These are phyloP conservation scores for Chaetodon trifasciatus DNA, from an alignment of 2,797 vertebrate species.

Conservation along the genomic window DNA sequence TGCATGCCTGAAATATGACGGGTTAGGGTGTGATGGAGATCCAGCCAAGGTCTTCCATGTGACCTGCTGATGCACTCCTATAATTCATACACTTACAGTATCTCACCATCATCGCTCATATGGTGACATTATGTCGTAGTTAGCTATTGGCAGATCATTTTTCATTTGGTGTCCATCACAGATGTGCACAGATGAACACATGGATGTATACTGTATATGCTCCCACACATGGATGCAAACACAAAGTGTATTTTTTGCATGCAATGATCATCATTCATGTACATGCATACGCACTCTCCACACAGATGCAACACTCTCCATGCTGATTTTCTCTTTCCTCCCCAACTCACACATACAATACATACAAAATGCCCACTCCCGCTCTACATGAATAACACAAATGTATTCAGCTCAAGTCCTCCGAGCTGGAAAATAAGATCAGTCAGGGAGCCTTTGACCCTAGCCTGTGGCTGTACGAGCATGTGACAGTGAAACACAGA, in stretches of 20 bases:
- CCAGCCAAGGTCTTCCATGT: conserved; percentile 55
- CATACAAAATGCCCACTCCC: conserved; percentile 63
- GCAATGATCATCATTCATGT: not conserved
- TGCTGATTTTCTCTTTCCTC: conserved; percentile 46
- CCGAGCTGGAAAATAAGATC: conserved; percentile 85
- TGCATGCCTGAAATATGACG: conserved; percentile 58
- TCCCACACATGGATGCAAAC: not conserved
- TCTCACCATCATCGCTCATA: conserved; percentile 7
- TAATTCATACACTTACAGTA: conserved; percentile 38
- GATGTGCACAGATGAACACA: conserved; percentile 5
- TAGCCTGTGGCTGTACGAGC: conserved; percentile 72
- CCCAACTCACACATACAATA: conserved; percentile 57
- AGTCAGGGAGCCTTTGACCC: conserved; percentile 84
- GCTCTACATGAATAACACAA: conserved; percentile 77
- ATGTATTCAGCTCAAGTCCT: conserved; percentile 80
- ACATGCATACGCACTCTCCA: conserved; percentile 2
- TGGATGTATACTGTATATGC: not conserved
- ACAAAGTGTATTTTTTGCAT: not conserved
- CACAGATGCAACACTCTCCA: conserved; percentile 10
- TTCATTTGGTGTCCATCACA: conserved; percentile 17
- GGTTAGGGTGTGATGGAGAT: conserved; percentile 52
- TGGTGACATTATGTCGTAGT: conserved; percentile 5
- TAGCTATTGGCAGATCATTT: conserved; percentile 20
- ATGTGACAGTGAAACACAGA: conserved; percentile 73
- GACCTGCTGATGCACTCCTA: conserved; percentile 46